Base-by-base conservation (phyloP, 2,113 vertebrate species). In the Laterallus jamaicensis region DNA sequence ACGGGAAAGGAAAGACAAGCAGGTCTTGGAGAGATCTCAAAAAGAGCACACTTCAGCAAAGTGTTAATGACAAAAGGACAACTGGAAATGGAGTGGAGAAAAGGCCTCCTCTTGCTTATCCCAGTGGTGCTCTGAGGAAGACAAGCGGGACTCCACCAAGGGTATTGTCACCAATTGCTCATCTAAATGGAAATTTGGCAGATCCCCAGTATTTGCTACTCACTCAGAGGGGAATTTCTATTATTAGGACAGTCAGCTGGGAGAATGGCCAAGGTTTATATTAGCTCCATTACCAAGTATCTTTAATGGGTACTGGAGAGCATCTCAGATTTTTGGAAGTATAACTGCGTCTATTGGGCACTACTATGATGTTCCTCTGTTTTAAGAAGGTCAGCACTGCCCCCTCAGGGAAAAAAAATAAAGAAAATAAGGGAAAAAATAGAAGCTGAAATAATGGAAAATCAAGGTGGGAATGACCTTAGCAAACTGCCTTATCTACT, bases 151-250 rank as follows among this genome's bases (percentile, higher is more conserved):
- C 13, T 80, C 25, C 64, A 64, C 37, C 64, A 92, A 92, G 35
- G 79, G 68, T 85, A 29, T 60, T 78, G 66, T 54, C 24, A 44
- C 22, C 59, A 59, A 26, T 59, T 64, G 26, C 16, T 92, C 56
- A 71, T 91, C 91, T 35, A 83, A 92, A 79, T 75, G 39, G 69
- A 93, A 96, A 94, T 81, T 60, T 88, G 82, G 88, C 90, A 91
- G 66, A 78, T 88, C 21, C 47, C 80, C 60, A 86, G 16, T 78
- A 84, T 69, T 44, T 78, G 56, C 64, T 78, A 71, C 49, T 49
- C 24, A 52, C 11, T 92, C 68, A 58, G 44, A 76, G 66, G 25
- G 52, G 11, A 47, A 64, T 81, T 93, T 81, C 88, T 94, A 88
- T 95, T 85, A 80, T 88, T 82, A 84, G 86, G 58, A 71, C 24